phyloP scores from a whole-genome alignment of 64 coral and sea anemone species.

The Catalaphyllia jardinei region DNA sequence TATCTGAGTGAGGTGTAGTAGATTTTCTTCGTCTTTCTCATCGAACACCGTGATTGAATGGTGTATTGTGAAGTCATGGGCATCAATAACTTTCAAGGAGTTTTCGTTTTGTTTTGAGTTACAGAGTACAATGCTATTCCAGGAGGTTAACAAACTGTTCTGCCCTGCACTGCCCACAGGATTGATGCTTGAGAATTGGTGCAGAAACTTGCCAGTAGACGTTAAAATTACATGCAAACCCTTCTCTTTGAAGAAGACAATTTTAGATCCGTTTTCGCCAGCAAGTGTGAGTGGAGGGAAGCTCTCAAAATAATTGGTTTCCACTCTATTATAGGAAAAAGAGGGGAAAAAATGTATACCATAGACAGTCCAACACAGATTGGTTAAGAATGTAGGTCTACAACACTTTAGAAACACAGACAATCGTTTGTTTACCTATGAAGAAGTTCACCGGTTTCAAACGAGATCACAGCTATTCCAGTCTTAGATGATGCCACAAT shows the following conservation, averaged over 20 bases:
- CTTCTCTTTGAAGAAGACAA: conserved; percentile 70
- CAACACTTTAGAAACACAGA: too few species aligned
- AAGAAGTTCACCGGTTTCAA: conserved; percentile 80
- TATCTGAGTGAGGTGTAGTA: conserved; percentile 84
- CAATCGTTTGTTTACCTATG: conserved; percentile 28
- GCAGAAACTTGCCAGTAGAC: conserved; percentile 42
- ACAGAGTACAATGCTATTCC: conserved; percentile 41
- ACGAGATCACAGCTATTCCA: conserved; percentile 67
- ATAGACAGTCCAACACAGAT: too few species aligned
- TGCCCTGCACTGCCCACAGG: conserved; percentile 79
- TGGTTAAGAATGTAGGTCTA: too few species aligned
- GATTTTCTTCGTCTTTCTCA: conserved; percentile 72
- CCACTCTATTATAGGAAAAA: conserved; percentile 42
- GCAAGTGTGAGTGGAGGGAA: conserved; percentile 56
- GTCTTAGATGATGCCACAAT: conserved; percentile 74
- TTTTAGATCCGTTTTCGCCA: conserved; percentile 58
- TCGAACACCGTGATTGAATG: conserved; percentile 70
- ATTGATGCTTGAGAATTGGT: conserved; percentile 29
- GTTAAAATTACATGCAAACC: conserved; percentile 51
- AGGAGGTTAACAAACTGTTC: conserved; percentile 62
- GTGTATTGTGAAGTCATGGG: conserved; percentile 28
- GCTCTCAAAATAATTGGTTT: conserved; percentile 59
- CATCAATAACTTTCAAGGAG: conserved; percentile 63
- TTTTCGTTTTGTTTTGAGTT: conserved; percentile 83
- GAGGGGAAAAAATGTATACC: not conserved